Conservation (phyloP, 2,113 vertebrate species). For the Hyla sarda region DNA sequence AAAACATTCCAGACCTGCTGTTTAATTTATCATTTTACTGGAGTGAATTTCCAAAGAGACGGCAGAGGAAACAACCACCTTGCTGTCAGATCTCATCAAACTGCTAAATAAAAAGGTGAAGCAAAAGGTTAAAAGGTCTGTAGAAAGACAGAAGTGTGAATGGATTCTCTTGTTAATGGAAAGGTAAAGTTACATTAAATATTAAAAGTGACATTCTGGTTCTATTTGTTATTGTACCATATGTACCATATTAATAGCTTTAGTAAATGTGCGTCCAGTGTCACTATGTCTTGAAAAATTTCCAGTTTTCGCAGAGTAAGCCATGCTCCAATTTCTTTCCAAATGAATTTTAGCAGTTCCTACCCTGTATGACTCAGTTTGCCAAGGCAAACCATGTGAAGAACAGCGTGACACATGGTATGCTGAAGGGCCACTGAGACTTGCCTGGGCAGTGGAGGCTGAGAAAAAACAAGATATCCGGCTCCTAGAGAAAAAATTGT, state of each 20-base stretch:
- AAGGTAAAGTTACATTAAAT: slow-evolving; percentile 16
- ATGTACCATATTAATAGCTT: background rate
- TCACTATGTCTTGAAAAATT: no score
- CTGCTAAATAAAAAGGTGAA: slow-evolving; percentile 22
- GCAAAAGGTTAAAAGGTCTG: slow-evolving; percentile 35
- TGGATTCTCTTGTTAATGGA: slow-evolving; percentile 35
- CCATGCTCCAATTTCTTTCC: no score
- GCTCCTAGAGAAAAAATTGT: no score
- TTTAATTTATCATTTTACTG: slow-evolving; percentile 22
- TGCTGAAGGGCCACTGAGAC: no score
- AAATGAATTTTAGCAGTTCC: no score
- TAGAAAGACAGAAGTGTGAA: slow-evolving; percentile 37
- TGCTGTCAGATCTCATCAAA: slow-evolving; percentile 37
- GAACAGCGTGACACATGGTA: no score
- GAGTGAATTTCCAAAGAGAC: slow-evolving; percentile 1
- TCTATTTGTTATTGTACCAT: background rate
- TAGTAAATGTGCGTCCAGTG: background rate
- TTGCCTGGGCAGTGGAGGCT: no score
- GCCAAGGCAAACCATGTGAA: no score
- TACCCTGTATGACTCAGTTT: no score
- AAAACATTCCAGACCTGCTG: background rate
- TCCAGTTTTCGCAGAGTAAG: no score
- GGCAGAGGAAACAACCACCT: background rate
- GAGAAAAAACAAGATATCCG: no score
- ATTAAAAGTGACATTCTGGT: background rate